Evolutionary conservation across 2,888 invertebrate genomes (phyloP).

Genomic region (Ophion costatus): DNA sequence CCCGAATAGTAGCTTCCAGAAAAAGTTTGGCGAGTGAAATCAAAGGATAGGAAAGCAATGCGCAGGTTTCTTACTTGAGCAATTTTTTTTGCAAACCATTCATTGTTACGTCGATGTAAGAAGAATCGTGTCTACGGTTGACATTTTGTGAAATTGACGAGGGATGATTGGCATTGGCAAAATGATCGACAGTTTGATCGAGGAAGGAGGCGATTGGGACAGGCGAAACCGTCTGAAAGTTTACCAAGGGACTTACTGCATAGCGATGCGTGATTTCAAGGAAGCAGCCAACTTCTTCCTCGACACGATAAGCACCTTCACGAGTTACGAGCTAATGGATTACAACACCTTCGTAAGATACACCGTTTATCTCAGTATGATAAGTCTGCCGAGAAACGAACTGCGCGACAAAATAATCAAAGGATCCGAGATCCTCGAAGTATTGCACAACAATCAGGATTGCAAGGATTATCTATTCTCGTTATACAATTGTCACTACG

Average conservation of each 20-base stretch:
- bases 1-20: no score
- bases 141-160: no score
- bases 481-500: slow-evolving; percentile 96
- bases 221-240: slow-evolving; percentile 98
- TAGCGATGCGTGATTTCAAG: slow-evolving; percentile 98
- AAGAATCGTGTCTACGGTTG: no score
- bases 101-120: no score
- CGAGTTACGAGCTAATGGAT: slow-evolving; percentile 99
- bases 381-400: slow-evolving; percentile 92
- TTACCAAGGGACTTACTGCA: slow-evolving; percentile 97
- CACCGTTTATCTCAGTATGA: slow-evolving; percentile 93
- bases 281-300: slow-evolving; percentile 97
- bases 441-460: slow-evolving; percentile 89
- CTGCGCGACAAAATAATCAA: slow-evolving; percentile 91
- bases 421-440: slow-evolving; percentile 93
- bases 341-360: slow-evolving; percentile 94
- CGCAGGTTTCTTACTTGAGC: no score
- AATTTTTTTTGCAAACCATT: no score
- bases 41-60: no score
- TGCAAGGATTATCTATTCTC: slow-evolving; percentile 91
- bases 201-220: slow-evolving; percentile 99
- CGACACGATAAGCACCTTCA: slow-evolving; percentile 99
- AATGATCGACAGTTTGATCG: slow-evolving; percentile 87
- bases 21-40: no score
- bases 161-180: background rate